Evolutionary conservation across 2,113 vertebrate species (phyloP).

Genomic region (Phoenicopterus ruber): DNA sequence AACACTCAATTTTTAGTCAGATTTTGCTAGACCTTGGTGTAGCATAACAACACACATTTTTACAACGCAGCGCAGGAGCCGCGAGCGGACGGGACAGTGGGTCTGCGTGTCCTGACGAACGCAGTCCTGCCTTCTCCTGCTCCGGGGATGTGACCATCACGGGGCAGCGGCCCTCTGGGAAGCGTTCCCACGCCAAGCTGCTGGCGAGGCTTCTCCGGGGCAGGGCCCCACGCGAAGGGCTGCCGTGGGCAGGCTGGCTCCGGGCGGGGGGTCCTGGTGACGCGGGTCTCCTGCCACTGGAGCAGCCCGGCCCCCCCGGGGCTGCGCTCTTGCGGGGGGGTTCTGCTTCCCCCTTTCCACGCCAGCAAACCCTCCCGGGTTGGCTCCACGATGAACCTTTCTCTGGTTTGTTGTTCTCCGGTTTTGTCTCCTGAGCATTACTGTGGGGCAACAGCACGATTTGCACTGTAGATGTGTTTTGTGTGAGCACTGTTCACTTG

Average conservation of each 20-base stretch:
- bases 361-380: fast-evolving
- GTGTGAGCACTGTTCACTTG: neutral
- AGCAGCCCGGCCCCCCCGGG: neutral
- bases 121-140: fast-evolving
- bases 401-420: too few species aligned
- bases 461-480: neutral
- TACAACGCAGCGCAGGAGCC: fast-evolving
- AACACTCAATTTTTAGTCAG: fast-evolving
- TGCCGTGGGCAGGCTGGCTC: neutral
- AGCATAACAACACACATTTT: fast-evolving
- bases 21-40: fast-evolving
- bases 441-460: fast-evolving
- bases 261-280: neutral
- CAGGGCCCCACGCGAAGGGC: neutral
- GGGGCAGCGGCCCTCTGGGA: neutral
- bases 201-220: fast-evolving
- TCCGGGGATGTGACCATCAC: fast-evolving
- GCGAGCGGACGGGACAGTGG: fast-evolving
- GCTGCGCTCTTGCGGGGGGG: neutral
- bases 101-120: fast-evolving
- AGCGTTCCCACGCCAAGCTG: fast-evolving
- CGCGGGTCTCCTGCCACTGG: neutral
- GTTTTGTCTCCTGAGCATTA: too few species aligned
- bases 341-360: too few species aligned
- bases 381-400: fast-evolving